Evolutionary conservation across 2,113 vertebrate species (phyloP), one percentile per base, ranked within the genome.

Genomic region (Rhinopomastus cyanomelas): DNA sequence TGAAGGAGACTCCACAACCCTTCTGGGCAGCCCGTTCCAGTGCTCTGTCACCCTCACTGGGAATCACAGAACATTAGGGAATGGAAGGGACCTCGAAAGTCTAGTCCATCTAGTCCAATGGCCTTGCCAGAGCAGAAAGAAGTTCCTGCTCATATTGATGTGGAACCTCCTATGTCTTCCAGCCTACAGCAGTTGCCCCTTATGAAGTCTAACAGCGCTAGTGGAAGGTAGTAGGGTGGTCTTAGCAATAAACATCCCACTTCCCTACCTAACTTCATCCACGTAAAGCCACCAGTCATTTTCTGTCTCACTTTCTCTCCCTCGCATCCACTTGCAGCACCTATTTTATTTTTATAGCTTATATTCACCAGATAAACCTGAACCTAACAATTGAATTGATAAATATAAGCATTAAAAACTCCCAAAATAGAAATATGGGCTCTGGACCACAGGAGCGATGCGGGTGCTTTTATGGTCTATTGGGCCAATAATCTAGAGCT

Each of bases 401-500:
- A 95, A 95, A 96, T 94, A 86, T 0, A 37, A 95, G 66, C 92
- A 86, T 87, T 95, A 82, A 85, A 78, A 79, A 76, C 51, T 81
- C 60, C 79, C 76, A 59, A 81, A 94, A 89, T 81, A 95, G 88
- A 95, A 86, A 78, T 77, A 15, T 37, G 10, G 3, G 16, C 66
- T 79, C 29, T 42, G 46, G 85, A 57, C 85, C 77, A 79, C 56
- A 56, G 83, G 16, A 77, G 64, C 85, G 88, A 81, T 72, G 83
- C 83, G 83, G 88, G 89, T 76, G 88, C 44, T 86, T 94, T 97
- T 93, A 89, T 53, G 79, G 91, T 90, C 93, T 89, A 78, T 36
- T 93, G 77, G 93, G 73, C 88, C 89, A 94, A 90, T 93, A 96
- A 97, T 93, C 86, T 62, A 55, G 15, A 55, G 15, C 62, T 95